Evolutionary conservation across 2,113 vertebrate species (phyloP).

Genomic region (Haemorhous mexicanus): DNA sequence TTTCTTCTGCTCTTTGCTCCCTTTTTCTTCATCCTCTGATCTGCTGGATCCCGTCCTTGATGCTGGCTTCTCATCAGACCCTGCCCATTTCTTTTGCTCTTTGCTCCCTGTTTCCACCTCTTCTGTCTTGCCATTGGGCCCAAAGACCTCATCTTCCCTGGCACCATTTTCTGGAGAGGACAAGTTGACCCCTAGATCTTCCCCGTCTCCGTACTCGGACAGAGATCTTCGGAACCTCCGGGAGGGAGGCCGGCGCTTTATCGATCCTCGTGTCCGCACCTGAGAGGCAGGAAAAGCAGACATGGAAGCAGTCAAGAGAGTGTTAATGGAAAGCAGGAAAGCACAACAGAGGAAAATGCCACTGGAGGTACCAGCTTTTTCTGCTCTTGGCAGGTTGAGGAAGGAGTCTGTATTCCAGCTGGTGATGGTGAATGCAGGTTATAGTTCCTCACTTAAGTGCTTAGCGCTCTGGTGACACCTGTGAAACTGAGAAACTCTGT

Average conservation of each 20-base stretch:
- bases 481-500: fast-evolving
- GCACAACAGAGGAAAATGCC: background rate
- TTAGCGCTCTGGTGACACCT: background rate
- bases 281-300: conserved; percentile 31
- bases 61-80: background rate
- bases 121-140: background rate
- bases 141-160: conserved; percentile 65
- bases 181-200: conserved; percentile 3
- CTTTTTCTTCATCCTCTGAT: background rate
- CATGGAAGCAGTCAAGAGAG: background rate
- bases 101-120: background rate
- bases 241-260: conserved; percentile 79
- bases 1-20: background rate
- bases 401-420: background rate
- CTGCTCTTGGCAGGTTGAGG: background rate
- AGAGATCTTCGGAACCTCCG: conserved; percentile 76
- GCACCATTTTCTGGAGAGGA: conserved; percentile 74
- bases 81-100: background rate
- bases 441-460: background rate
- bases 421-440: background rate
- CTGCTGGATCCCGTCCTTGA: conserved; percentile 12
- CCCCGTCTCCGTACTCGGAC: conserved; percentile 61
- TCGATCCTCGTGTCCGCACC: conserved; percentile 74
- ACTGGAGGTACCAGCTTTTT: background rate
- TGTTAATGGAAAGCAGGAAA: background rate